Evolutionary conservation across 2,113 vertebrate species (phyloP).

Genomic region (Speoplatyrhinus poulsoni): DNA sequence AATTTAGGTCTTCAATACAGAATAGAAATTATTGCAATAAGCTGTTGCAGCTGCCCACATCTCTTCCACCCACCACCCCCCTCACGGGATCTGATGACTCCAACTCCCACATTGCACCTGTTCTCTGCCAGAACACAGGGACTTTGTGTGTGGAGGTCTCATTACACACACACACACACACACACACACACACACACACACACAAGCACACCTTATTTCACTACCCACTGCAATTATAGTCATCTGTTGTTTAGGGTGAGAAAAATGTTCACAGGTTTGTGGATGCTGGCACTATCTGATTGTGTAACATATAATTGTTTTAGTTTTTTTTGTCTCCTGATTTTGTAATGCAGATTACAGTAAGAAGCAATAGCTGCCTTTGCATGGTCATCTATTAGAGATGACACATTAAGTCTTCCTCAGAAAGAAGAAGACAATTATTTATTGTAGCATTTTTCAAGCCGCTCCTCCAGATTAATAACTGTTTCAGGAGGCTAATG

Average conservation of each 20-base stretch:
- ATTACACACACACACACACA: conserved; percentile 57
- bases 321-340: conserved; percentile 33
- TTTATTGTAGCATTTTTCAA: conserved; percentile 48
- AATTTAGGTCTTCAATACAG: conserved; percentile 30
- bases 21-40: conserved; percentile 43
- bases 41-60: conserved; percentile 58
- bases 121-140: conserved; percentile 68
- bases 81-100: conserved; percentile 59
- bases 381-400: conserved; percentile 37
- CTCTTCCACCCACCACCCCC: conserved; percentile 41
- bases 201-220: conserved; percentile 53
- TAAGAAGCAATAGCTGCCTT: conserved; percentile 9
- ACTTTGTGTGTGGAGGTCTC: conserved; percentile 59
- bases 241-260: conserved; percentile 59
- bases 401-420: conserved; percentile 3
- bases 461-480: conserved; percentile 52
- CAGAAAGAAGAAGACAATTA: conserved; percentile 32
- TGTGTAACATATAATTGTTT: conserved; percentile 34
- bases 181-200: conserved; percentile 56
- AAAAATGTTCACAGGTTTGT: conserved; percentile 61
- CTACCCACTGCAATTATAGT: conserved; percentile 63
- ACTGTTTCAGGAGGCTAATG: conserved; percentile 55
- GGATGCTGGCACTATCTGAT: conserved; percentile 30
- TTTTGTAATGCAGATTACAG: background rate
- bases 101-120: conserved; percentile 74